Base-by-base conservation (phyloP, 2,113 vertebrate genomes). In the Pseudopodoces humilis region DNA sequence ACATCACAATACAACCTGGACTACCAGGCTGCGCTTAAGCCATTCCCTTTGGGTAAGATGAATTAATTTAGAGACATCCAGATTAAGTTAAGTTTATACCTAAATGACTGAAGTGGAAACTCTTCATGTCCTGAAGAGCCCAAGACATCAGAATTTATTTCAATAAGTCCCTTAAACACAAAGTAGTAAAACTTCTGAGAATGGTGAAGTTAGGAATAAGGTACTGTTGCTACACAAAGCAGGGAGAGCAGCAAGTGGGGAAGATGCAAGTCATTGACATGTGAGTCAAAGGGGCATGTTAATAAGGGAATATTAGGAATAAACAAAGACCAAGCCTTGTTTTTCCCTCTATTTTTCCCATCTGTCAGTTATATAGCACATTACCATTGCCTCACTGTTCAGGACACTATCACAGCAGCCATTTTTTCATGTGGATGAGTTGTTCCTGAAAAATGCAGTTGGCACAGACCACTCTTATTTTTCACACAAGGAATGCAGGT, bases 401-500 rank as follows among this genome's bases (percentile, higher is more conserved):
- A n/a, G 43, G 64, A 78, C 53, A 15, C 44, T 83, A 27, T 88
- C 41, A 1, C 47, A 67, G 60, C 85, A 96, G 79, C 87, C 93
- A 76, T 88, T 92, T 92, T 60, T 95, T 92, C 88, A 68, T 86
- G 72, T 35, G 80, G 83, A 64, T 96, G 95, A 95, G 72, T 43
- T 84, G 77, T 76, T 93, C 80, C 83, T 79, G 83, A 96, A 90
- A 94, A 95, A 97, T 93, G 95, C 80, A 56, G 18, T 33, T 95
- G 93, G 93, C 94, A 88, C 56, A 86, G 80, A 43, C 37, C 11
- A 14, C 69, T 88, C 88, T 92, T 97, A 88, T 95, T 97, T 97
- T 96, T 88, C 83, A 84, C 64, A 11, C 76, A 78, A 90, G 79
- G 94, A 96, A 95, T 96, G 90, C 75, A 94, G 92, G 88, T 96